Base-by-base conservation (phyloP, 2,113 vertebrate genomes). In the Aptenodytes patagonicus region DNA sequence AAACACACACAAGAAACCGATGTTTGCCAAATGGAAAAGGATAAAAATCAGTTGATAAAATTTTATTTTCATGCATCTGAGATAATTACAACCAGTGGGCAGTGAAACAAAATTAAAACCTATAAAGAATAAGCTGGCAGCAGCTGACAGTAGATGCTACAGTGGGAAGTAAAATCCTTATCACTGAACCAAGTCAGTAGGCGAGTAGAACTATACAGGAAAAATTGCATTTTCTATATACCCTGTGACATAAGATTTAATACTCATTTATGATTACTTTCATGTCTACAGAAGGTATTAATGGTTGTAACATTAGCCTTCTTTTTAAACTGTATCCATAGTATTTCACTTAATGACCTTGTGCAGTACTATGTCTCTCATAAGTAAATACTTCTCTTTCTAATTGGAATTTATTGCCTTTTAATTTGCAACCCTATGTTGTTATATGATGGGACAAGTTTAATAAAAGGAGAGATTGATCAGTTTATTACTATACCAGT, bases 11-110 rank as follows among this genome's bases (percentile, higher is more conserved):
- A 95, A 96, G 96, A 95, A 95, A 87, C 65, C 6, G 4, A 47
- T 87, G 91, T 95, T 95, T 97, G 87, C 94, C 97, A 97, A 96
- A 91, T 91, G 73, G 84, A 95, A 97, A 93, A 95, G 81, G 91
- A 95, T 94, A 96, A 95, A 97, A 97, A 95, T 88, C 91, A 80
- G 94, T 80, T 94, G 95, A 97, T 95, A 97, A 95, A 97, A 97
- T 94, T 89, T 87, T 97, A 91, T 97, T 97, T 97, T 95, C 91
- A 94, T 95, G 93, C 81, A 93, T 96, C 91, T 95, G 93, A 97
- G 93, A 95, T 97, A 97, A 97, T 97, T 96, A 85, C 89, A 95
- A 83, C 66, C 95, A 90, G 87, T 95, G 94, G 89, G 81, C 87
- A 97, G 91, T 90, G 96, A 97, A 95, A 93, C 83, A 95, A 94